phyloP scores from a whole-genome alignment of 2,888 invertebrate genomes.

The Esperia sulphurella region DNA sequence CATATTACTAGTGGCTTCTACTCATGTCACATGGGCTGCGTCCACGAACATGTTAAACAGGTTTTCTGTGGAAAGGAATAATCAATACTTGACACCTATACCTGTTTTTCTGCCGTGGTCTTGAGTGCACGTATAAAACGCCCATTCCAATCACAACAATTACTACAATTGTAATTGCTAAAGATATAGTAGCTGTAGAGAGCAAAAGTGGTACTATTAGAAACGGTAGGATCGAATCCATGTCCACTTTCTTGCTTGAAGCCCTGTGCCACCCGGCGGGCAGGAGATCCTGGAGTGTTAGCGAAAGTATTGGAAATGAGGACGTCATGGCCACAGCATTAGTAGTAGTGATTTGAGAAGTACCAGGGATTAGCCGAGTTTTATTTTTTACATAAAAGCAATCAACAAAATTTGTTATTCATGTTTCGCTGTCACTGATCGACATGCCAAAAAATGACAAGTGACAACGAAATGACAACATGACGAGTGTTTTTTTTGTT shows the following conservation, averaged over 20 bases:
- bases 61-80: no score
- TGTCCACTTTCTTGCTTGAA: slow-evolving; percentile 50
- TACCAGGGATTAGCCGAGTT: no score
- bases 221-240: slow-evolving; percentile 60
- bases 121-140: slow-evolving; percentile 57
- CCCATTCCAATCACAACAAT: slow-evolving; percentile 68
- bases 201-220: slow-evolving; percentile 59
- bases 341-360: background rate
- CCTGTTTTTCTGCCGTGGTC: slow-evolving; percentile 71
- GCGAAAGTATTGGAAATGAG: slow-evolving; percentile 18
- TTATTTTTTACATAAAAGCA: no score
- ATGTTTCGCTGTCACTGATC: no score
- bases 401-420: no score
- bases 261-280: slow-evolving; percentile 40
- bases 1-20: no score
- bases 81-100: slow-evolving; percentile 13
- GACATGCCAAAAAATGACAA: no score
- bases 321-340: background rate
- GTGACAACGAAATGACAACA: no score
- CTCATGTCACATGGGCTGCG: no score
- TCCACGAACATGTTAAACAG: no score
- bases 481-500: no score
- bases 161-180: slow-evolving; percentile 49
- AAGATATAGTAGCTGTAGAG: slow-evolving; percentile 53
- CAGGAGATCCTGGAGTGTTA: slow-evolving; percentile 55